A percentile compares a stretch with the other conserved stretches of the same genome.
phyloP scores from a whole-genome alignment of 1,140 invertebrate species.

The Reticulitermes speratus region DNA sequence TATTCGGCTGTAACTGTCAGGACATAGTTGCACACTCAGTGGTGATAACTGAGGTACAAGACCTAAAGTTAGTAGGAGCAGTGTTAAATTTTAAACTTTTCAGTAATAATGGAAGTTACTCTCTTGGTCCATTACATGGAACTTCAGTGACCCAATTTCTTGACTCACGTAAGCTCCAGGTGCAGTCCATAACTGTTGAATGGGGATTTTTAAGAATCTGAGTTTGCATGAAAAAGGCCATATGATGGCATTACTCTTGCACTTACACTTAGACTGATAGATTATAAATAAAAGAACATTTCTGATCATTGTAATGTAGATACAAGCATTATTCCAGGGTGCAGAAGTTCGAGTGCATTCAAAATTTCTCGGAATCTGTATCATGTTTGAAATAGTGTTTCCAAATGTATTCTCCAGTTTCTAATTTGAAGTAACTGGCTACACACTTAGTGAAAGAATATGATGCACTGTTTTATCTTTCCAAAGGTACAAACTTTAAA shows the following conservation, averaged over 20 bases:
- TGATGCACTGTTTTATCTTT: background rate
- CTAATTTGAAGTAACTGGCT: background rate
- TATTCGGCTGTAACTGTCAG: too few species aligned
- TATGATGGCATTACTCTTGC: background rate
- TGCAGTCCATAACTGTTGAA: too few species aligned
- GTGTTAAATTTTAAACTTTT: too few species aligned
- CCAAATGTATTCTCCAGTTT: background rate
- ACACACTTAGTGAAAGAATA: background rate
- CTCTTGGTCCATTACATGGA: too few species aligned
- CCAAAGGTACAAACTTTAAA: background rate
- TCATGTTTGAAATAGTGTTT: background rate
- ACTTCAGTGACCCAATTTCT: too few species aligned
- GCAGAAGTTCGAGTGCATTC: background rate
- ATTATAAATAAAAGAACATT: background rate
- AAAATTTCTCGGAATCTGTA: background rate
- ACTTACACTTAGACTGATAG: background rate
- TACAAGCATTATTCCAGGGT: background rate
- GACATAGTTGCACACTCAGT: too few species aligned
- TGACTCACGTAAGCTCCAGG: too few species aligned
- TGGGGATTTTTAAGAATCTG: too few species aligned
- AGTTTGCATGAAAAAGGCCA: background rate
- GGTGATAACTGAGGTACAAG: too few species aligned
- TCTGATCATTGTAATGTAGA: background rate
- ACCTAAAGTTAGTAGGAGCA: too few species aligned
- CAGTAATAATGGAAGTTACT: too few species aligned